Base-by-base conservation (phyloP, 2,888 invertebrate genomes). In the Protodeltote pygarga region DNA sequence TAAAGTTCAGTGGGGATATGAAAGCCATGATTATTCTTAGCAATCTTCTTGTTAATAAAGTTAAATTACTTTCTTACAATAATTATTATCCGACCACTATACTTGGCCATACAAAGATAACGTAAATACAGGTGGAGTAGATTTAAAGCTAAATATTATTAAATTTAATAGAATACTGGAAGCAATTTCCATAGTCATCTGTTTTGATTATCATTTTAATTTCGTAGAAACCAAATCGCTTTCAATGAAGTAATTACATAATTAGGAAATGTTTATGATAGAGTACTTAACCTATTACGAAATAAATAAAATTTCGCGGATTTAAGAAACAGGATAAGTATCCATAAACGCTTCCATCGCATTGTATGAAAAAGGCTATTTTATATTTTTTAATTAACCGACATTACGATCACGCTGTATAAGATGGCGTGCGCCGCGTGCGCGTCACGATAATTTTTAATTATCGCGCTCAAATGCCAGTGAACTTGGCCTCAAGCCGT, bases 401-500 rank as follows among this genome's bases (percentile, higher is more conserved):
- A 55, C 65, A 75, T 73, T 72, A 71, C 58, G 53, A 72, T 62
- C 81, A 75, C 62, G 71, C 81, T 84, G 84, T 85, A 80, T 80
- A 83, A 73, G 79, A 85, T 90, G 81, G 90, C 91, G 91, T 91
- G 91, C 86, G 84, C 78, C 77, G 73, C 68, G 80, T 75, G 81
- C 84, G 75, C 89, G 90, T 89, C 90, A 90, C 88, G 88, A 89
- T 90, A 89, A 85, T 91, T 91, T 91, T 92, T 91, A 91, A 91
- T 92, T 91, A 91, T 89, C 88, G 88, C 83, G 79, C 83, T 89
- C 87, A 89, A 91, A 91, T 92, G 92, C 91, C 91, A 91, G 87
- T 92, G 91, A 92, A 91, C 91, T 90, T 92, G 91, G 91, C 87
- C 89, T 87, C 83, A 83, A 82, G 84, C 77, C 78, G 81, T 78